These are phyloP conservation scores for Stigmatopora argus DNA, from an alignment of 2,113 vertebrate genomes.

Conservation along the genomic window DNA sequence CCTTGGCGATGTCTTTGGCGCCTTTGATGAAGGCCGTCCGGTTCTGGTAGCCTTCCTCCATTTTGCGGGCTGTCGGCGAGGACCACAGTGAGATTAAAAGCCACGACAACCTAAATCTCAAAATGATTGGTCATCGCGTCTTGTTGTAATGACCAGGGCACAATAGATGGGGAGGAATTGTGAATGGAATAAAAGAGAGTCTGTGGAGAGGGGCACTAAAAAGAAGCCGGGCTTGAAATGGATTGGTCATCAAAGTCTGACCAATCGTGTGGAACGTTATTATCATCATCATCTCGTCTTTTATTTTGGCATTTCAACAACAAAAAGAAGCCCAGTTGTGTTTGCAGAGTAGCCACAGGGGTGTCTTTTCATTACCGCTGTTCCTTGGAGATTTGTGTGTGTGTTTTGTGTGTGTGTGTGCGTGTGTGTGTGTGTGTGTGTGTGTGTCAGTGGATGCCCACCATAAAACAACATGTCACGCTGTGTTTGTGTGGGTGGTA, in stretches of 20 bases:
- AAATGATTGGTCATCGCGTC: too few species aligned
- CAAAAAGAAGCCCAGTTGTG: neutral
- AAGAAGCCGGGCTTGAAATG: constrained; percentile 49
- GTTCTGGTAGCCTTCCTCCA: constrained; percentile 86
- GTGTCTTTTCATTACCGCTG: neutral
- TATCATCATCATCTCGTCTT: neutral
- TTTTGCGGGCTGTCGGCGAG: constrained; percentile 37
- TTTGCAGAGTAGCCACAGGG: neutral
- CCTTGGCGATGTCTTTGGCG: constrained; percentile 95
- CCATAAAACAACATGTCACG: neutral
- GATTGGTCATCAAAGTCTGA: neutral
- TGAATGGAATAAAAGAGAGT: neutral
- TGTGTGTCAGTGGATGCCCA: neutral
- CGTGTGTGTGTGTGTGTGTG: neutral
- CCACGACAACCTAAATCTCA: too few species aligned
- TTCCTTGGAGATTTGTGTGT: neutral
- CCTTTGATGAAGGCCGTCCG: constrained; percentile 91
- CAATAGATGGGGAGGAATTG: neutral
- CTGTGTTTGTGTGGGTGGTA: neutral
- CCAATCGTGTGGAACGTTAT: neutral
- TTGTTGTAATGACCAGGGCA: neutral
- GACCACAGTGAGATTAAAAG: too few species aligned
- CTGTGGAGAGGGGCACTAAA: neutral
- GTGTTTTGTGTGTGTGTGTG: neutral
- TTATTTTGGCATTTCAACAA: neutral